Percentiles rank a stretch among this genome's conserved stretches.
Evolutionary conservation across 2,888 invertebrate species (phyloP).

Genomic region (Eupeodes latifasciatus): DNA sequence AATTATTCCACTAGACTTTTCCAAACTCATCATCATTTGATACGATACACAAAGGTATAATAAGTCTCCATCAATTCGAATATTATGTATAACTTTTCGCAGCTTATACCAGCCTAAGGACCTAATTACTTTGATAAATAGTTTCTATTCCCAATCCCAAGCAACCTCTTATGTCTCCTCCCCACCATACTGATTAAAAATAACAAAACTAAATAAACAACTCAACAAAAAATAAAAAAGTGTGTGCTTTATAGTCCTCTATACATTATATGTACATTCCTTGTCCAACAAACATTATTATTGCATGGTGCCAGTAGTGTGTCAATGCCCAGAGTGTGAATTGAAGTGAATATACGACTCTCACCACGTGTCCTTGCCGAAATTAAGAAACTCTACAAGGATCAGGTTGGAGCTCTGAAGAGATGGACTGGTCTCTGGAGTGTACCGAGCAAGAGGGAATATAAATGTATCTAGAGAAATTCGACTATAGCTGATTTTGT

Average conservation of each 20-base stretch:
- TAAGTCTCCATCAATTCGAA: background rate
- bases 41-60: no score
- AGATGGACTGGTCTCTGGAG: background rate
- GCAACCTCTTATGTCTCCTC: background rate
- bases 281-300: constrained; percentile 14
- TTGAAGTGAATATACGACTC: constrained; percentile 14
- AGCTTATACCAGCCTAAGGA: constrained; percentile 34
- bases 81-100: background rate
- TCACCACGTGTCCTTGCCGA: constrained; percentile 14
- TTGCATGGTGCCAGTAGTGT: background rate
- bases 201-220: constrained; percentile 2
- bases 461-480: background rate
- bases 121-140: constrained; percentile 60
- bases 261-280: background rate
- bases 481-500: constrained; percentile 30
- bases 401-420: background rate
- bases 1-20: no score
- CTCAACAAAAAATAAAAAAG: background rate
- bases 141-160: constrained; percentile 12
- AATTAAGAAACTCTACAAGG: constrained; percentile 22
- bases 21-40: no score
- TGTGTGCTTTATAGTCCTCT: constrained; percentile 1
- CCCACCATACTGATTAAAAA: background rate
- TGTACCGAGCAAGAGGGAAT: background rate
- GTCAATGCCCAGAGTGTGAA: background rate